Base-by-base conservation (phyloP, 2,113 vertebrate genomes). In the Porphyrio hochstetteri region DNA sequence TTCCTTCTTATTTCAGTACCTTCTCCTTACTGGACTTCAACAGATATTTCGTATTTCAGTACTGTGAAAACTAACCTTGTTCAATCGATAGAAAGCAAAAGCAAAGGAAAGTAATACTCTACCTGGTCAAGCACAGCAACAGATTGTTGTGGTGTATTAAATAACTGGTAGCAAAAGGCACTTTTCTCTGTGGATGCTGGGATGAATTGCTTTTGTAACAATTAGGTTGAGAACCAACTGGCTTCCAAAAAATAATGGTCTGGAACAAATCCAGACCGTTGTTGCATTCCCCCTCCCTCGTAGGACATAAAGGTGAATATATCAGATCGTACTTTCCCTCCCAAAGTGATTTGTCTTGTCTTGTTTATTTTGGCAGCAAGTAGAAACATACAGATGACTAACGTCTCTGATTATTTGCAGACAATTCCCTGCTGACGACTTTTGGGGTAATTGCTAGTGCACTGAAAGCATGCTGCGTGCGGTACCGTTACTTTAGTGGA, bases 361-460 rank as follows among this genome's bases (percentile, higher is more conserved):
- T 56, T 44, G 13, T 52, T 69, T 21, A 13, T 40, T 87, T 74
- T 74, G 59, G 13, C 59, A 90, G 55, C 14, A 55, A 42, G 21
- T 80, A 5, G 55, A 68, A 63, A 4, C 23, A 5, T 10, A 48
- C 33, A 65, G 31, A 59, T 52, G 36, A 16, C 24, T 50, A 7
- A 17, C 44, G 29, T 76, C 44, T 95, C n/a, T 92, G 42, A 13
- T 87, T 92, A 57, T n/a, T 88, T 82, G 19, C 96, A 98, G 98
- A 82, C 42, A 97, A 95, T 10, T 99, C 98, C 13, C 91, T 98
- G 55, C 83, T 98, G 92, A 98, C 97, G 1, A 98, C 98, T 2
- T 85, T 98, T 50, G 98, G 98, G 36, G 98, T 99, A 14, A 98
- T 99, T 68, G 61, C 97, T 3, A 98, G 98, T 27, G 98, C 98